Percentiles rank a stretch among this genome's conserved stretches.
Conservation (phyloP, 2,888 invertebrate genomes). For the Strigamia transsilvanica region DNA sequence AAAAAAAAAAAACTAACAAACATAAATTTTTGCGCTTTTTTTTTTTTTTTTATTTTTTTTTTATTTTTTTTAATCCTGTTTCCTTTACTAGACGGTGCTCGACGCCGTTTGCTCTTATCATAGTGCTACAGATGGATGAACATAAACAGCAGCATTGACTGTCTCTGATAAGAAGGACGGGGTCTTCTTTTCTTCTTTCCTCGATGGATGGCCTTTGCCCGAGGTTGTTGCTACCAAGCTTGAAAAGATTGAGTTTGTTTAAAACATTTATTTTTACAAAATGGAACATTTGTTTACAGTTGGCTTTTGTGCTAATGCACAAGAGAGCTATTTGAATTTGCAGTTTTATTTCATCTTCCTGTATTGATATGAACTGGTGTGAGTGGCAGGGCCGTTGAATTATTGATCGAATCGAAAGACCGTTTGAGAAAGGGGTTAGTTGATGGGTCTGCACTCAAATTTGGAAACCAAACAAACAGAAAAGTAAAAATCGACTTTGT, state of each 20-base stretch:
- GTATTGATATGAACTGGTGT: slow-evolving; percentile 23
- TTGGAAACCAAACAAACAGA: not conserved
- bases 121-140: slow-evolving; percentile 40
- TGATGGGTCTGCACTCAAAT: slow-evolving; percentile 19
- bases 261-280: not conserved
- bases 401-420: slow-evolving; percentile 23
- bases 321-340: not conserved
- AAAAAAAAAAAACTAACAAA: not conserved
- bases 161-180: slow-evolving; percentile 26
- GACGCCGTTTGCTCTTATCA: slow-evolving; percentile 40
- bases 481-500: too few relatives aligned
- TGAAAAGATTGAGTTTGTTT: slow-evolving; percentile 43
- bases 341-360: not conserved
- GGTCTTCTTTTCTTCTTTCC: slow-evolving; percentile 24
- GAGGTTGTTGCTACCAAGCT: slow-evolving; percentile 8
- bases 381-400: slow-evolving; percentile 39
- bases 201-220: slow-evolving; percentile 42
- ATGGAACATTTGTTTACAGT: not conserved
- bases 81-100: slow-evolving; percentile 27
- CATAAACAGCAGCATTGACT: slow-evolving; percentile 49
- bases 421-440: slow-evolving; percentile 24
- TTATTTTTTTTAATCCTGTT: slow-evolving; percentile 4
- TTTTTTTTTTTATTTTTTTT: not conserved
- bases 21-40: not conserved
- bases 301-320: not conserved